Evolutionary conservation across 2,797 vertebrate species (phyloP).

Genomic region (Gobionotothen gibberifrons): DNA sequence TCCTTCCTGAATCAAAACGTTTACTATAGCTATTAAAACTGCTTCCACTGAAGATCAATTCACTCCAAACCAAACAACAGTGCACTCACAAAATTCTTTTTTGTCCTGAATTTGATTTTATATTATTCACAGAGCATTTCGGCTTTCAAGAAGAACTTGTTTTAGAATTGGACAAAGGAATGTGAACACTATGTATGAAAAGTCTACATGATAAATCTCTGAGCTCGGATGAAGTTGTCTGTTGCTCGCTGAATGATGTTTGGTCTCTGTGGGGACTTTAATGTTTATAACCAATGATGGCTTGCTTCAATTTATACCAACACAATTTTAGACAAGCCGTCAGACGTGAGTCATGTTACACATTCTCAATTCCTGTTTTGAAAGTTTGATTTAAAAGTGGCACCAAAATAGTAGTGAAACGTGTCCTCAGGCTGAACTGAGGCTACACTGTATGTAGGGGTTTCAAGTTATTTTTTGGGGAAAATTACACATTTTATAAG

Average conservation of each 20-base stretch:
- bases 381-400: constrained; percentile 4
- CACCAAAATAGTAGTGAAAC: not conserved
- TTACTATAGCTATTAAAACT: constrained; percentile 5
- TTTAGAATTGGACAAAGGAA: constrained; percentile 4
- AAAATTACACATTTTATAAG: not conserved
- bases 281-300: constrained; percentile 6
- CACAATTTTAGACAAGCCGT: not conserved
- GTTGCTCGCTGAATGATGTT: not conserved
- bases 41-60: constrained; percentile 34
- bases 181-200: not conserved
- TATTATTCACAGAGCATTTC: constrained; percentile 13
- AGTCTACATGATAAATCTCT: not conserved
- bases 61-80: constrained; percentile 28
- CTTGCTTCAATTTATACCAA: constrained; percentile 19
- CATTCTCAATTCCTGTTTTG: not conserved
- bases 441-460: too few relatives aligned
- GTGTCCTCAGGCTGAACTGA: not conserved
- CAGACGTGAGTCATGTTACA: not conserved
- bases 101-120: constrained; percentile 26
- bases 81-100: constrained; percentile 8
- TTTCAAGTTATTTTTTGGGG: not conserved
- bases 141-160: constrained; percentile 17
- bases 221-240: not conserved
- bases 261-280: not conserved
- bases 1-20: constrained; percentile 29